phyloP scores from a whole-genome alignment of 2,888 invertebrate species.

The Trissolcus japonicus region DNA sequence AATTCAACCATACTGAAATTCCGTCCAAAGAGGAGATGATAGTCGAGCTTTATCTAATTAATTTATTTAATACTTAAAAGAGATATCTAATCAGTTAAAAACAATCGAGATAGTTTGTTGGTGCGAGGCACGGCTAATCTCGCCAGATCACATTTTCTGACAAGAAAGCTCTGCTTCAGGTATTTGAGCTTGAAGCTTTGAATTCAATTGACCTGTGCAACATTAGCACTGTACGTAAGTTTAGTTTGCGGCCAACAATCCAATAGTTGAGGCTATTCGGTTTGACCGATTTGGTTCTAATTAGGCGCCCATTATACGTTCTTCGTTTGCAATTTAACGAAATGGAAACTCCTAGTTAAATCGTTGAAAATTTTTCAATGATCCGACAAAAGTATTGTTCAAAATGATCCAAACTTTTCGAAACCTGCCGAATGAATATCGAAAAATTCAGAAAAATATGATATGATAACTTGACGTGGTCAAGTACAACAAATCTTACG shows the following conservation, averaged over 20 bases:
- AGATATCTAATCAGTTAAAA: not conserved
- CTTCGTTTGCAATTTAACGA: constrained; percentile 40
- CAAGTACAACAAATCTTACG: too few species aligned
- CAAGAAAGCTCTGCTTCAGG: constrained; percentile 45
- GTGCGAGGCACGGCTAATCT: constrained; percentile 33
- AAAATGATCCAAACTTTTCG: too few species aligned
- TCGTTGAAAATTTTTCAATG: too few species aligned
- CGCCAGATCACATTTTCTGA: constrained; percentile 35
- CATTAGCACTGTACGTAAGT: constrained; percentile 49
- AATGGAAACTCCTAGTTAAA: not conserved
- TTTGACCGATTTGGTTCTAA: constrained; percentile 52
- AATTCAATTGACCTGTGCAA: constrained; percentile 53
- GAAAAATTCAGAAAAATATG: too few species aligned
- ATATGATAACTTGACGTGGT: too few species aligned
- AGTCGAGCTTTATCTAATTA: not conserved
- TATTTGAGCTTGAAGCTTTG: constrained; percentile 45
- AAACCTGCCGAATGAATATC: too few species aligned
- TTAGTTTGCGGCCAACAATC: constrained; percentile 50
- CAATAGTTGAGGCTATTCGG: constrained; percentile 41
- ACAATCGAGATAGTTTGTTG: constrained; percentile 12
- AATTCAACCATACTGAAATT: too few species aligned
- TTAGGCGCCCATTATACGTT: constrained; percentile 40
- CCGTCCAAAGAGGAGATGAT: too few species aligned
- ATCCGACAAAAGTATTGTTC: too few species aligned
- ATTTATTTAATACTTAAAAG: constrained; percentile 13